phyloP scores from a whole-genome alignment of 1,140 invertebrate species.

The Chlorops oryzae region DNA sequence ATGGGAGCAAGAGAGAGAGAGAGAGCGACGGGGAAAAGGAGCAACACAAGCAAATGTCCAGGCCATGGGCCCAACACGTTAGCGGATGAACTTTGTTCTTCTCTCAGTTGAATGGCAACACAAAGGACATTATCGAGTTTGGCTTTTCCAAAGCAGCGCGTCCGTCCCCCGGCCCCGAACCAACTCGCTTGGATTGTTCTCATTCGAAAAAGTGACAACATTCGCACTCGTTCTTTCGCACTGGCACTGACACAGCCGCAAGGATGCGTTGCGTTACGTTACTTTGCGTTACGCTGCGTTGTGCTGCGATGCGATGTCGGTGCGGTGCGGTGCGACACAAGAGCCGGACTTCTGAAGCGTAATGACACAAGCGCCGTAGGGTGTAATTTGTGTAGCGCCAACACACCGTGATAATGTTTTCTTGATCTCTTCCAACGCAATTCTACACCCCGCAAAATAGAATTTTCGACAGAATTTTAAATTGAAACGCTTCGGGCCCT shows the following conservation, averaged over 20 bases:
- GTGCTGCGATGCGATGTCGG: no score
- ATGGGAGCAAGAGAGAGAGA: not conserved
- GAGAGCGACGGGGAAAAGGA: not conserved
- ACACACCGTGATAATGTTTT: conserved; percentile 11
- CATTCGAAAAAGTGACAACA: conserved; percentile 2
- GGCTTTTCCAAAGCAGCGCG: no score
- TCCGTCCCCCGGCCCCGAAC: no score
- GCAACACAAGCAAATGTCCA: no score
- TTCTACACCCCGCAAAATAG: no score
- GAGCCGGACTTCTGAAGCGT: no score
- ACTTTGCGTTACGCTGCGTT: no score
- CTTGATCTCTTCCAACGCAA: not conserved
- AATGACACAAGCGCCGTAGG: conserved; percentile 11
- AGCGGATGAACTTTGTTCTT: conserved; percentile 41
- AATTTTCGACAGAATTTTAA: conserved; percentile 30
- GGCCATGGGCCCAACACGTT: no score
- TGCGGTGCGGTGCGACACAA: no score
- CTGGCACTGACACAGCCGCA: conserved; percentile 1
- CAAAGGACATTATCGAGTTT: conserved; percentile 21
- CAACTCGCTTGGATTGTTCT: conserved; percentile 1
- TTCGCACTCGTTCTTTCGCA: not conserved
- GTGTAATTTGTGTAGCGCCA: conserved; percentile 19
- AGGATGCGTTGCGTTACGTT: no score
- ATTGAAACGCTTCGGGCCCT: conserved; percentile 42
- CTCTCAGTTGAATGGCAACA: conserved; percentile 46